phyloP scores from a whole-genome alignment of 1,140 invertebrate genomes.

The Nasonia longicornis region DNA sequence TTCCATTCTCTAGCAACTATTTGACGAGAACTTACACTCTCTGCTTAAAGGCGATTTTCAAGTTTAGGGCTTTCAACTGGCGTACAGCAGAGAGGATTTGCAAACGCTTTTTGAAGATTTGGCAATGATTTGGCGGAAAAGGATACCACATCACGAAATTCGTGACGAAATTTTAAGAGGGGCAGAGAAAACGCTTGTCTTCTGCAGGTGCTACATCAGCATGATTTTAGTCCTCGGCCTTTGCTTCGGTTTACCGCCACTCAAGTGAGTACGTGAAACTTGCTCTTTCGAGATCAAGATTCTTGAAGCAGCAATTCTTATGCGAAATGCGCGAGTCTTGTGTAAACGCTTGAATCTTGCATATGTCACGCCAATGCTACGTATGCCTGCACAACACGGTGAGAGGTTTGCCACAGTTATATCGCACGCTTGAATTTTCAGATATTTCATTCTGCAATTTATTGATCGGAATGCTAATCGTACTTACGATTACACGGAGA shows the following conservation, averaged over 20 bases:
- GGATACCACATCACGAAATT: neutral
- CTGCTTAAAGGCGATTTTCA: neutral
- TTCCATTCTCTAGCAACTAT: neutral
- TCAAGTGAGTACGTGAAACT: slow-evolving; percentile 13
- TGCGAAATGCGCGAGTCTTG: neutral
- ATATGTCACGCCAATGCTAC: neutral
- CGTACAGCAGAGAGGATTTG: neutral
- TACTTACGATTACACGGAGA: neutral
- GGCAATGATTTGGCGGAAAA: slow-evolving; percentile 21
- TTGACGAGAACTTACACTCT: too few relatives aligned
- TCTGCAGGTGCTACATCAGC: slow-evolving; percentile 32
- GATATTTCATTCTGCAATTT: neutral
- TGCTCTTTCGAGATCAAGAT: slow-evolving; percentile 31
- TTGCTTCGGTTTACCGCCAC: neutral
- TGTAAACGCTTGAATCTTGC: slow-evolving; percentile 4
- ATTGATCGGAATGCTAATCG: neutral
- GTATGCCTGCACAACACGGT: too few relatives aligned
- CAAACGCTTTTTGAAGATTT: neutral
- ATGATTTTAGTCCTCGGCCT: slow-evolving; percentile 4
- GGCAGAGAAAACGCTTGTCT: slow-evolving; percentile 30
- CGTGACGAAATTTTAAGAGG: slow-evolving; percentile 4
- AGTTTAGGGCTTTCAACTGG: neutral
- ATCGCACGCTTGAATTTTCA: neutral
- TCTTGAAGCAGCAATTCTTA: slow-evolving; percentile 6
- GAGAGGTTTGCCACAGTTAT: too few relatives aligned